phyloP scores from a whole-genome alignment of 2,113 vertebrate species.

The Sterrhoptilus dennistouni region DNA sequence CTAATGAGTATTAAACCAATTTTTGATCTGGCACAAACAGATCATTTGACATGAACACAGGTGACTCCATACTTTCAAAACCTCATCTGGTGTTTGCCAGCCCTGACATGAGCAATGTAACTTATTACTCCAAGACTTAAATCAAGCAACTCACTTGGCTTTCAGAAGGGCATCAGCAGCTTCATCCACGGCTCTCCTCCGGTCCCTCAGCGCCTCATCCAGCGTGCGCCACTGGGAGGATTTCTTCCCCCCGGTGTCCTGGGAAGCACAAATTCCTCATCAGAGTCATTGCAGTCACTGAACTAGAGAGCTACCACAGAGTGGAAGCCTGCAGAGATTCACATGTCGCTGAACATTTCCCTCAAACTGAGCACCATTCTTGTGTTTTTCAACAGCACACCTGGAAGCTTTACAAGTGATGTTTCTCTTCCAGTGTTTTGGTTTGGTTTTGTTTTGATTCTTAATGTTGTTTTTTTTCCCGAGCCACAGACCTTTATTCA shows the following conservation, averaged over 20 bases:
- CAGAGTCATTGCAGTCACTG: background rate
- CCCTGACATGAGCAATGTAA: accelerated
- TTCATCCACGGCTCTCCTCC: slow-evolving; percentile 82
- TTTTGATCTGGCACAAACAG: background rate
- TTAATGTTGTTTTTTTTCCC: background rate
- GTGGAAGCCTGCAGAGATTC: background rate
- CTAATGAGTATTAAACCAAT: accelerated
- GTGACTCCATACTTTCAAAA: background rate
- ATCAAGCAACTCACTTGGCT: slow-evolving; percentile 82
- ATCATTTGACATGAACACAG: background rate
- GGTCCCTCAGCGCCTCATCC: slow-evolving; percentile 83
- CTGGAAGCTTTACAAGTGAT: background rate
- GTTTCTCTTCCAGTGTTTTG: background rate
- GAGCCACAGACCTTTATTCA: background rate
- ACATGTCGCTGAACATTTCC: background rate
- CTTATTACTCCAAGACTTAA: background rate
- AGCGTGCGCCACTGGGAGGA: slow-evolving; percentile 89
- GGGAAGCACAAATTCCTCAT: background rate
- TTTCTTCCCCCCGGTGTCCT: slow-evolving; percentile 83
- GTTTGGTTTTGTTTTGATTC: background rate
- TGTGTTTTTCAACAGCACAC: background rate
- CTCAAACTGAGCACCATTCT: background rate
- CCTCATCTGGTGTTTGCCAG: background rate
- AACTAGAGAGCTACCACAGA: background rate
- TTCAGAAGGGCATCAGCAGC: slow-evolving; percentile 83